phyloP scores from a whole-genome alignment of 2,113 vertebrate genomes.

The Tupaia tana region DNA sequence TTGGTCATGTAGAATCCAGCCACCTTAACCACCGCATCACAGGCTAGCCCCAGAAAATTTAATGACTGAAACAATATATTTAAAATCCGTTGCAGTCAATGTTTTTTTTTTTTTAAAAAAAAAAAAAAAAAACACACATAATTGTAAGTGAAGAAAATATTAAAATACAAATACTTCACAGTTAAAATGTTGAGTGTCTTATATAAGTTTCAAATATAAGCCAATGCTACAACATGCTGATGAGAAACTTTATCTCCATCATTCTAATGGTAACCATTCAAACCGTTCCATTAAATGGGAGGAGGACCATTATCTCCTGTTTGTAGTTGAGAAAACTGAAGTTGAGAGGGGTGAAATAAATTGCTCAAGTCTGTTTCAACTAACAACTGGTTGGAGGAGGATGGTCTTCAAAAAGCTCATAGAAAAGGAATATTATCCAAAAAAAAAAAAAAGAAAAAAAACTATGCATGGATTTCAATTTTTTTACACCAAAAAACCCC shows the following conservation, averaged over 20 bases:
- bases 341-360: background rate
- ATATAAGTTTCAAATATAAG: background rate
- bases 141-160: background rate
- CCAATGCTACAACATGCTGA: background rate
- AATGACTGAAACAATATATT: background rate
- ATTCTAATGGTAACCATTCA: background rate
- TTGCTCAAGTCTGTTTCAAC: background rate
- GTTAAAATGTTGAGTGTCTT: background rate
- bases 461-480: too few relatives aligned
- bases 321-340: background rate
- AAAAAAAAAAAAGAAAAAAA: too few relatives aligned
- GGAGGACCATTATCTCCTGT: background rate
- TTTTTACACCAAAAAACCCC: too few relatives aligned
- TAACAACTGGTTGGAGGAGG: background rate
- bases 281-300: background rate
- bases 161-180: conserved; percentile 4
- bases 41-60: background rate
- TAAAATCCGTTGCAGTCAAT: background rate
- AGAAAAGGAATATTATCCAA: too few relatives aligned
- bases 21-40: too few relatives aligned
- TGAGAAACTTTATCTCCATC: background rate
- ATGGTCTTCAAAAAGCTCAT: too few relatives aligned
- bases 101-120: conserved; percentile 40
- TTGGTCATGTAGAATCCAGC: too few relatives aligned
- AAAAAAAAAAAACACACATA: too few relatives aligned